Percentiles rank a stretch among this genome's conserved stretches.
Evolutionary conservation across 2,113 vertebrate genomes (phyloP).

Genomic region (Herpailurus yagouaroundi): DNA sequence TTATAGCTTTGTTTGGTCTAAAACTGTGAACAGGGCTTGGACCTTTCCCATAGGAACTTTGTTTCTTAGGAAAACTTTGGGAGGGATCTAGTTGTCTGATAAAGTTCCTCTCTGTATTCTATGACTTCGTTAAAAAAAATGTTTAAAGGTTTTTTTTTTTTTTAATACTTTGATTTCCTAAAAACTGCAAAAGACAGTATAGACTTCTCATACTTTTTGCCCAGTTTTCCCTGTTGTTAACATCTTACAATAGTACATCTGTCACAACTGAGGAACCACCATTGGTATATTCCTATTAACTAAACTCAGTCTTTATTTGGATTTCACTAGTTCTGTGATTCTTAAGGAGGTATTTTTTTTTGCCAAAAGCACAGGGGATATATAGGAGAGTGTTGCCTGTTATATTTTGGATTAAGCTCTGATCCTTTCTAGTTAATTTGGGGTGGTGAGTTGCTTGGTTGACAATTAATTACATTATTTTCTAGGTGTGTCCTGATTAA

Average conservation of each 20-base stretch:
- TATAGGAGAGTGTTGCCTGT: not conserved
- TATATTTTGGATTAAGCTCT: slow-evolving; percentile 3
- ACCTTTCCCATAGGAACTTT: not conserved
- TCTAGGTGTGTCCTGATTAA: not conserved
- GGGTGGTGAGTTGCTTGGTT: not conserved
- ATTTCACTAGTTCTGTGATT: not conserved
- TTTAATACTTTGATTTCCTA: not conserved
- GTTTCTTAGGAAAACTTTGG: not conserved
- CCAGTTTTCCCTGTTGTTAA: not conserved
- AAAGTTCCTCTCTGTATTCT: not conserved
- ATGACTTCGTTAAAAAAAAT: not conserved
- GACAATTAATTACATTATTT: slow-evolving; percentile 1
- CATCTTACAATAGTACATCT: not conserved
- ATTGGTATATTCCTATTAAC: not conserved
- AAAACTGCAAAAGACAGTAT: not conserved
- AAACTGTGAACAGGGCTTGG: not conserved
- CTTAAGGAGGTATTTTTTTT: slow-evolving; percentile 17
- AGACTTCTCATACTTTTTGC: not conserved
- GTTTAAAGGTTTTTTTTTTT: not conserved
- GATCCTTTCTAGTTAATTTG: not conserved
- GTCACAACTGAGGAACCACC: not conserved
- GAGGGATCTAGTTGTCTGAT: not conserved
- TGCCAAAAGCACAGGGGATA: not conserved
- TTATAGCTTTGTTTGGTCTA: not conserved
- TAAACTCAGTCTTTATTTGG: not conserved